Evolutionary conservation across 2,888 invertebrate genomes (phyloP).

Genomic region (Reticulitermes lucifugus): DNA sequence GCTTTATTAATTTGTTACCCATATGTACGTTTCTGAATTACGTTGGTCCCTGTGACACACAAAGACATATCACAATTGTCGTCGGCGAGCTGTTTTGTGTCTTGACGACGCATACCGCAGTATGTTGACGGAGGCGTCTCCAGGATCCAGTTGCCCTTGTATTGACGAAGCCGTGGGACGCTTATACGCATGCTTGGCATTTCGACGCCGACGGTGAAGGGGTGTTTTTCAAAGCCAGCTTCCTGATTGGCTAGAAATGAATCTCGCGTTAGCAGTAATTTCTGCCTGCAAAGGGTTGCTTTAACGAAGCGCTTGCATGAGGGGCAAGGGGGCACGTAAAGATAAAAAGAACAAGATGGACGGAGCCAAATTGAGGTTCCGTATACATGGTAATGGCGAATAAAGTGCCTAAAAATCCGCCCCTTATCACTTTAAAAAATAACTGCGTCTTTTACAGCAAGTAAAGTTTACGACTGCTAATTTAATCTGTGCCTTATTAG

Average conservation of each 20-base stretch:
- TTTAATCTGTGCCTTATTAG: too few species aligned
- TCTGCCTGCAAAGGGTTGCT: background rate
- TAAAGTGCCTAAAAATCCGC: background rate
- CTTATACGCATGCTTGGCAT: background rate
- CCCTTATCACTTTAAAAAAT: background rate
- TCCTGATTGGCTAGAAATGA: slow-evolving; percentile 15
- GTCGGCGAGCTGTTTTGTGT: background rate
- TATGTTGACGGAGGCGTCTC: background rate
- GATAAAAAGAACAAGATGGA: slow-evolving; percentile 8
- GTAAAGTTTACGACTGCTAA: background rate
- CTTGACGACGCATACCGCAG: background rate
- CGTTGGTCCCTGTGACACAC: background rate
- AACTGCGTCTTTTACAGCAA: background rate
- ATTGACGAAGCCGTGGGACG: background rate
- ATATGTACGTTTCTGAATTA: background rate
- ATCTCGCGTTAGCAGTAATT: slow-evolving; percentile 6
- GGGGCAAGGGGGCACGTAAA: background rate
- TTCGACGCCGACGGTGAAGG: background rate
- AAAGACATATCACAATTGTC: background rate
- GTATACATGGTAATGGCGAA: slow-evolving; percentile 9
- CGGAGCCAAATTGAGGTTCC: background rate
- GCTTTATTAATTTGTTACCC: background rate
- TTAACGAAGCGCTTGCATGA: background rate
- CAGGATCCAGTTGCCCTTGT: background rate
- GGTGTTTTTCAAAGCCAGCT: background rate